A percentile compares a stretch with the other conserved stretches of the same genome.
Evolutionary conservation across 2,888 invertebrate genomes (phyloP).

Genomic region (Rhabditoides inermis): DNA sequence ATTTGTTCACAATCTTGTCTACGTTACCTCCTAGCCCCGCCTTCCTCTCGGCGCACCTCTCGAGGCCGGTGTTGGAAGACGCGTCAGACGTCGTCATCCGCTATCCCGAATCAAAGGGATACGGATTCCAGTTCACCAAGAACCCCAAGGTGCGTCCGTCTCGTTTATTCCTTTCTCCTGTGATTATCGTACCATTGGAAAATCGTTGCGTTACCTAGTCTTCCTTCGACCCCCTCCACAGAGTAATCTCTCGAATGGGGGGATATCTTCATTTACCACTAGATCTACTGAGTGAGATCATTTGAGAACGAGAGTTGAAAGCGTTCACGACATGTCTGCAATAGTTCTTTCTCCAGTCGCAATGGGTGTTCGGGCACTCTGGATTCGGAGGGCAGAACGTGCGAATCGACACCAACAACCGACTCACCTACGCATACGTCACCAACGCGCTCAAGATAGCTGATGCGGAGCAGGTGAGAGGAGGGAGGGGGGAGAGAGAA

Average conservation of each 20-base stretch:
- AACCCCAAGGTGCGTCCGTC: slow-evolving; percentile 26
- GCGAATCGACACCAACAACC: slow-evolving; percentile 24
- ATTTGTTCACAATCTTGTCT: too few relatives aligned
- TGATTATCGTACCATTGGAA: too few relatives aligned
- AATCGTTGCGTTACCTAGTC: too few relatives aligned
- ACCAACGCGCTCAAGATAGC: slow-evolving; percentile 36
- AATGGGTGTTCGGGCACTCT: slow-evolving; percentile 39
- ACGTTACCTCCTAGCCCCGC: too few relatives aligned
- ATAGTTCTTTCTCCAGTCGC: slow-evolving; percentile 17
- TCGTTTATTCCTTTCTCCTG: too few relatives aligned
- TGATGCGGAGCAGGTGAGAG: slow-evolving; percentile 30
- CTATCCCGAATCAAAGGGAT: slow-evolving; percentile 34
- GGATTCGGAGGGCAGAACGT: slow-evolving; percentile 40
- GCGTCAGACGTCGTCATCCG: slow-evolving; percentile 31
- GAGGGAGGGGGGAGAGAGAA: too few relatives aligned
- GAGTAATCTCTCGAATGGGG: too few relatives aligned
- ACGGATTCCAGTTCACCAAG: slow-evolving; percentile 32
- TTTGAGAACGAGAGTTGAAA: too few relatives aligned
- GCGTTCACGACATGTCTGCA: background rate
- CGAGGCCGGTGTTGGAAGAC: slow-evolving; percentile 30
- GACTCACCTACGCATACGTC: slow-evolving; percentile 29
- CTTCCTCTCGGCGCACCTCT: too few relatives aligned
- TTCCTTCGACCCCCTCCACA: too few relatives aligned
- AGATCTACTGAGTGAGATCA: too few relatives aligned
- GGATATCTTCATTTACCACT: too few relatives aligned